Evolutionary conservation across 2,113 vertebrate species (phyloP), one percentile per base, ranked within the genome.

Genomic region (Formicarius rufipectus): DNA sequence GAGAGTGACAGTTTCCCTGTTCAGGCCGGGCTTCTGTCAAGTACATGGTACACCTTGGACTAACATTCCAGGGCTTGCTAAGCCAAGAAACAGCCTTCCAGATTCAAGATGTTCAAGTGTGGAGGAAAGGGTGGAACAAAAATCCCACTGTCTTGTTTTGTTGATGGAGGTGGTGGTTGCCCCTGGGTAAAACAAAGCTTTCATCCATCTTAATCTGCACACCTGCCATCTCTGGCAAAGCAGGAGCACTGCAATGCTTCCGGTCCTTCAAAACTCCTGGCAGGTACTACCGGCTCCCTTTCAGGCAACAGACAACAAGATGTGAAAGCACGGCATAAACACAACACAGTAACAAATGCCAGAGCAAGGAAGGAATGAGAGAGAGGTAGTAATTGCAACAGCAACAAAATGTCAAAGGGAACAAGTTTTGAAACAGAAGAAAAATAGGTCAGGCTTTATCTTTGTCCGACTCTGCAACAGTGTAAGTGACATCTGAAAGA

Each of bases 371-470:
- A 59, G 37, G 27, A 75, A 40, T 0, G 4, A 71, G 59, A 79
- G 17, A 71, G 20, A 81, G 37, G 24, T 27, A 93, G 58, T 31
- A 86, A 88, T 92, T 96, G 67, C 27, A 88, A 73, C 56, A 95
- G 71, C 22, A 77, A 64, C 45, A 79, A 95, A 91, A 95, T 66
- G 73, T 92, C 66, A 76, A 60, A 80, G 42, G 50, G 53, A 94
- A 35, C 63, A 86, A 56, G 20, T 90, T 91, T 59, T 81, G 59
- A 75, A 93, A 90, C 72, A 92, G 84, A 90, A 69, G 62, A 64
- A 88, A 96, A 91, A 82, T 84, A 92, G 87, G 82, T 82, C 89
- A 93, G n/a, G 5, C 7, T 86, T 75, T 83, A 64, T 89, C 77
- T 92, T 85, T 76, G 25, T 64, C n/a, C 33, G 33, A 80, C 52